Conservation (phyloP, 2,888 invertebrate species). For the Melanostoma mellinum region DNA sequence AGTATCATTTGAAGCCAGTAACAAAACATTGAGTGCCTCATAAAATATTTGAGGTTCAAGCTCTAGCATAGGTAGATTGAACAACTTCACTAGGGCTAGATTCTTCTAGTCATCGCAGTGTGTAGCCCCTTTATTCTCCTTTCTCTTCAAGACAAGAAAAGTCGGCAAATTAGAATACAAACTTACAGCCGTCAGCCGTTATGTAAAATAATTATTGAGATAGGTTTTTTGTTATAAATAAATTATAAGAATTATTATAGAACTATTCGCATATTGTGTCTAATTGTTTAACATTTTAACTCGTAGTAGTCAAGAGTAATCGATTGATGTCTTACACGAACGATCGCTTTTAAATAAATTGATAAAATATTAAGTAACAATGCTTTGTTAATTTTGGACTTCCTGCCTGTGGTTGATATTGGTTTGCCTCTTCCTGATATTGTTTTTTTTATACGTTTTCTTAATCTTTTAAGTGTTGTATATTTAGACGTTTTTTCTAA, state of each 20-base stretch:
- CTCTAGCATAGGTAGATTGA: constrained; percentile 79
- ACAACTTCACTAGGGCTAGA: constrained; percentile 81
- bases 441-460: constrained; percentile 47
- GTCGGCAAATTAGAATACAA: constrained; percentile 26
- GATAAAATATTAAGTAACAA: constrained; percentile 2
- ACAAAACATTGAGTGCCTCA: constrained; percentile 54
- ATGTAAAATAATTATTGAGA: constrained; percentile 70
- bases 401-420: background rate
- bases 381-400: constrained; percentile 22
- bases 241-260: constrained; percentile 69
- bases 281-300: constrained; percentile 39
- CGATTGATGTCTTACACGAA: background rate
- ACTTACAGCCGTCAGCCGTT: constrained; percentile 41
- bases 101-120: constrained; percentile 81
- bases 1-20: constrained; percentile 51
- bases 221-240: constrained; percentile 71
- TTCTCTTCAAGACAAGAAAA: constrained; percentile 46
- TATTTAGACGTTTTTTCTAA: constrained; percentile 52
- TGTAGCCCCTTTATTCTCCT: constrained; percentile 52
- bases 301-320: constrained; percentile 28
- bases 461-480: constrained; percentile 58
- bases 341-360: constrained; percentile 25
- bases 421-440: constrained; percentile 28
- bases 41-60: constrained; percentile 63
- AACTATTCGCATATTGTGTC: constrained; percentile 51